Percentiles rank a stretch among this genome's conserved stretches.
Evolutionary conservation across 2,113 vertebrate species (phyloP).

Genomic region (Suncus etruscus): DNA sequence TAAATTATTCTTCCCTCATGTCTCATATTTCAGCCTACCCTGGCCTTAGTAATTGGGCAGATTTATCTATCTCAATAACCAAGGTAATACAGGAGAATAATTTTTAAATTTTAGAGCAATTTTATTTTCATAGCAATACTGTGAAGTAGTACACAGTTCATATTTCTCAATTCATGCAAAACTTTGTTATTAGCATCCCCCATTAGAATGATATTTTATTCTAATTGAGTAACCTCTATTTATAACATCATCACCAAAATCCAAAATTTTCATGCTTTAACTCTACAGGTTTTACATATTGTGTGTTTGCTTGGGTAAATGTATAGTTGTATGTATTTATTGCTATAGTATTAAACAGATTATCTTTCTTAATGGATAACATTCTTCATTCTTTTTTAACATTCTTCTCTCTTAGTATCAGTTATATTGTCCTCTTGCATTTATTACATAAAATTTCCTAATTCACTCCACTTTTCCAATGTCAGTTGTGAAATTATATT

Average conservation of each 20-base stretch:
- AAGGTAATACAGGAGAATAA: background rate
- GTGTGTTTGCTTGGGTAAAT: background rate
- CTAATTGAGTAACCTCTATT: background rate
- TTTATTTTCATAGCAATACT: conserved; percentile 9
- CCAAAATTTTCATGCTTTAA: background rate
- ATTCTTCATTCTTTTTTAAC: background rate
- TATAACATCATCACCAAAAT: background rate
- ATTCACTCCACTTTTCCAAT: background rate
- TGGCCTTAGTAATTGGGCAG: background rate
- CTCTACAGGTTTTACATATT: background rate
- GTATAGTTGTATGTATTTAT: background rate
- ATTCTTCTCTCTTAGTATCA: fast-evolving
- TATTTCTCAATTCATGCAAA: background rate
- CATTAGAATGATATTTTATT: background rate
- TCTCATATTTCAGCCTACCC: background rate
- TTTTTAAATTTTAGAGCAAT: background rate
- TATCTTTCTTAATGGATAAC: background rate
- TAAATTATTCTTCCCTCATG: background rate
- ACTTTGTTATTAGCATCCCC: background rate
- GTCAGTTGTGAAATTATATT: conserved; percentile 41
- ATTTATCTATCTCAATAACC: background rate
- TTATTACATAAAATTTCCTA: background rate
- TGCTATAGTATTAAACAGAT: background rate
- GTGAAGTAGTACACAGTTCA: background rate
- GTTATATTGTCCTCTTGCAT: background rate